These are phyloP conservation scores for Platyrinchus mystaceus DNA, from an alignment of 2,797 vertebrate genomes.

Conservation along the genomic window DNA sequence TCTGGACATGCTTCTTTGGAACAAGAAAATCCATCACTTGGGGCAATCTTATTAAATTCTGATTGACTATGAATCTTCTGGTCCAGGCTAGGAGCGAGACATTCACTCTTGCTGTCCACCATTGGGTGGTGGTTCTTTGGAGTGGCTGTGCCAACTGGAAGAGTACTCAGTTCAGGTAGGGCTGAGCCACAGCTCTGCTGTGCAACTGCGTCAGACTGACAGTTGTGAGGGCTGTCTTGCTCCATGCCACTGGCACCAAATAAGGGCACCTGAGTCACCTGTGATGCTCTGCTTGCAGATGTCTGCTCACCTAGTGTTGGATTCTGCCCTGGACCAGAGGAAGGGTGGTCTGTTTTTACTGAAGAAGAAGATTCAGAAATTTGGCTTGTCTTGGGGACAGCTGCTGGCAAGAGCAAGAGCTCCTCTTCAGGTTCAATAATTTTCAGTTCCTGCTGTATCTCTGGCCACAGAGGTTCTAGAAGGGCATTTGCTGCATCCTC, in stretches of 20 bases:
- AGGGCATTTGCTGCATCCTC: conserved; percentile 47
- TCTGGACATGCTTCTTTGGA: conserved; percentile 2
- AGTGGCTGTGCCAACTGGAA: neutral
- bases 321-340: neutral
- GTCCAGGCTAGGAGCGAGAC: conserved; percentile 40
- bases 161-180: conserved; percentile 5
- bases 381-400: neutral
- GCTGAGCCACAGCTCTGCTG: neutral
- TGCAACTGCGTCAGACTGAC: neutral
- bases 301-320: neutral
- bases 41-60: neutral
- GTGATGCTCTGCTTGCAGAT: neutral
- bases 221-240: neutral
- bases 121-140: neutral
- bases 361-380: neutral
- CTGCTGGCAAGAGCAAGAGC: conserved; percentile 41
- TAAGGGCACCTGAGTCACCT: neutral
- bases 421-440: conserved; percentile 88
- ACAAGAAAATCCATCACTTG: neutral
- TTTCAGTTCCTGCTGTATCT: conserved; percentile 86
- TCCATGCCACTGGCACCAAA: neutral
- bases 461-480: conserved; percentile 77
- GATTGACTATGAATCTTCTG: conserved; percentile 20
- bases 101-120: neutral
- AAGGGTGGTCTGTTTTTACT: neutral